Base-by-base conservation (phyloP, 2,113 vertebrate genomes). In the Anser brachyrhynchus region DNA sequence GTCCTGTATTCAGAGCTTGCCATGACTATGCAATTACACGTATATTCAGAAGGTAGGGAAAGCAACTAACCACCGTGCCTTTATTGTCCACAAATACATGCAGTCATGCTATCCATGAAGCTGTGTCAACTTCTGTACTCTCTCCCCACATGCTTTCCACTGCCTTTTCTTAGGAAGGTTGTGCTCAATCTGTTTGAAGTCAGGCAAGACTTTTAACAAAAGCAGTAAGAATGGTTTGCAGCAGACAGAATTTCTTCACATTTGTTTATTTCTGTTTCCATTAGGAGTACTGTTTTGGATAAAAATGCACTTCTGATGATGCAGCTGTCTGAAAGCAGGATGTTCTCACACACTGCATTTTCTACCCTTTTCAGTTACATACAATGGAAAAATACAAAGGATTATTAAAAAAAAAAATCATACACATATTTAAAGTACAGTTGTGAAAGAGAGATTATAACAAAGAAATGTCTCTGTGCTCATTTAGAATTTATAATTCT, bases 181-280 rank as follows among this genome's bases (percentile, higher is more conserved):
- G 33, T 8, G 18, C 31, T 88, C 49, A 61, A 1, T 55, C 78
- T 85, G 25, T 58, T 94, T 75, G 85, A 88, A 59, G n/a, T 58
- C 46, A 71, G 85, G 67, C 5, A 2, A 91, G 43, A 61, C 67
- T 93, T 87, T 90, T 59, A 86, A 67, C 44, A 84, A 91, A 90
- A 85, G 75, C 41, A 23, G 11, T 67, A 78, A 71, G 71, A 83
- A 77, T 9, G 17, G 17, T 75, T 79, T 90, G 51, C 26, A 83
- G 67, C 37, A 79, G 74, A 70, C 23, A 85, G 75, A 84, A 86
- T 62, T 93, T 91, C 44, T 3, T 7, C 31, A 20, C 0, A 2
- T 88, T 85, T 91, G 55, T 96, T 94, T 96, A 92, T 84, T 93
- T 89, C 84, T 54, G 5, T 75, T 94, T 95, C 72, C 79, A 65